These are phyloP conservation scores for Miichthys miiuy DNA, from an alignment of 2,797 vertebrate genomes.

Conservation along the genomic window DNA sequence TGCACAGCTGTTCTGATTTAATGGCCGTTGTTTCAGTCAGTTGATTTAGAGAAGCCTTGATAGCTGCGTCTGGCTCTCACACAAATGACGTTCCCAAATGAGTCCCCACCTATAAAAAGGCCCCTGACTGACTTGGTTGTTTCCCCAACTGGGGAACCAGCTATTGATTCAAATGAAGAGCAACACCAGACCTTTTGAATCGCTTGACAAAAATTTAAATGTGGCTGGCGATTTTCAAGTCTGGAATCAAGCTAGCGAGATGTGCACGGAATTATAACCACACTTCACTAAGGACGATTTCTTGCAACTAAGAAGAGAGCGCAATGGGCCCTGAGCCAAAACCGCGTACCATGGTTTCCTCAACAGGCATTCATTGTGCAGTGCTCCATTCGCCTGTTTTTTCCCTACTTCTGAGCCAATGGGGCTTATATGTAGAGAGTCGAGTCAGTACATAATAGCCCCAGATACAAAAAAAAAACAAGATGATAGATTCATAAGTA, in stretches of 20 bases:
- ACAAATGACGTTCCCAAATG: conserved; percentile 40
- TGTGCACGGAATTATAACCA: conserved; percentile 84
- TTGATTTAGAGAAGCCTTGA: conserved; percentile 59
- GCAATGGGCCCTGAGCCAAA: conserved; percentile 71
- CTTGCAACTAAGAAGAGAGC: conserved; percentile 59
- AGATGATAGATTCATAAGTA: conserved; percentile 55
- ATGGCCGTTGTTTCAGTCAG: conserved; percentile 54
- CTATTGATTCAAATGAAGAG: conserved; percentile 41
- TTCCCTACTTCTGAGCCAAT: conserved; percentile 55
- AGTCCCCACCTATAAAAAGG: conserved; percentile 42
- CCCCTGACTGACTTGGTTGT: conserved; percentile 38
- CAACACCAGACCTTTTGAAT: conserved; percentile 54
- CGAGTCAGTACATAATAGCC: conserved; percentile 43
- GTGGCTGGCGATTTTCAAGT: conserved; percentile 60
- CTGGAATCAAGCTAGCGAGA: conserved; percentile 64
- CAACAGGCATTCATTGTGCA: conserved; percentile 72
- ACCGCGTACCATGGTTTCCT: conserved; percentile 67
- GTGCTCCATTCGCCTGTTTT: conserved; percentile 60
- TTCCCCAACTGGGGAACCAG: conserved; percentile 45
- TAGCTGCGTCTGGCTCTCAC: conserved; percentile 48
- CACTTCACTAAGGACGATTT: conserved; percentile 73
- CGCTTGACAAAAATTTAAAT: conserved; percentile 52
- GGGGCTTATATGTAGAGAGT: conserved; percentile 47
- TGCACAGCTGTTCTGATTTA: conserved; percentile 62
- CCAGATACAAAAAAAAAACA: conserved; percentile 45